A percentile compares a stretch with the other conserved stretches of the same genome.
These are phyloP conservation scores for Anthrax anthrax DNA, from an alignment of 2,888 invertebrate genomes.

Conservation along the genomic window DNA sequence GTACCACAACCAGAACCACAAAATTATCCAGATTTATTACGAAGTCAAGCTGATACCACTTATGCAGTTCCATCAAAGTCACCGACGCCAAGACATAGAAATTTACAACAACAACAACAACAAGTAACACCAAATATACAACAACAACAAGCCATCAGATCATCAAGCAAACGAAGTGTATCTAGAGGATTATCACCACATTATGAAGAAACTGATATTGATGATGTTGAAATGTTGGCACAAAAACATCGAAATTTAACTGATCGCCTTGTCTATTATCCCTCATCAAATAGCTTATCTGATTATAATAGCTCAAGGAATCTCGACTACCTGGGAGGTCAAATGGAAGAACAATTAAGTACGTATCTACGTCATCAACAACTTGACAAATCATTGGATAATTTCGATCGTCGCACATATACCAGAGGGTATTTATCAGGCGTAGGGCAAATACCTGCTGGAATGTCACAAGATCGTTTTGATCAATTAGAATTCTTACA, in stretches of 20 bases:
- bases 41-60: constrained; percentile 6
- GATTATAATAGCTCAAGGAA: constrained; percentile 28
- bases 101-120: background rate
- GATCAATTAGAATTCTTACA: constrained; percentile 8
- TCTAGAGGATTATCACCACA: constrained; percentile 4
- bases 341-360: constrained; percentile 4
- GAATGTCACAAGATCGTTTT: constrained; percentile 11
- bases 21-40: constrained; percentile 14
- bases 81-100: background rate
- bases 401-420: constrained; percentile 2
- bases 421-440: background rate
- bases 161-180: constrained; percentile 1
- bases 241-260: constrained; percentile 39
- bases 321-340: constrained; percentile 23
- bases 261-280: constrained; percentile 70
- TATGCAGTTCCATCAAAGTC: constrained; percentile 1
- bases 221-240: constrained; percentile 15
- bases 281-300: constrained; percentile 39
- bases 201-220: constrained; percentile 20
- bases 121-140: background rate
- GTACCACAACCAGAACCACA: background rate
- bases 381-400: background rate
- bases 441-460: constrained; percentile 8
- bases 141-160: background rate
- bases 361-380: constrained; percentile 1